Evolutionary conservation across 2,797 vertebrate species (phyloP).

Genomic region (Podarcis lilfordi): DNA sequence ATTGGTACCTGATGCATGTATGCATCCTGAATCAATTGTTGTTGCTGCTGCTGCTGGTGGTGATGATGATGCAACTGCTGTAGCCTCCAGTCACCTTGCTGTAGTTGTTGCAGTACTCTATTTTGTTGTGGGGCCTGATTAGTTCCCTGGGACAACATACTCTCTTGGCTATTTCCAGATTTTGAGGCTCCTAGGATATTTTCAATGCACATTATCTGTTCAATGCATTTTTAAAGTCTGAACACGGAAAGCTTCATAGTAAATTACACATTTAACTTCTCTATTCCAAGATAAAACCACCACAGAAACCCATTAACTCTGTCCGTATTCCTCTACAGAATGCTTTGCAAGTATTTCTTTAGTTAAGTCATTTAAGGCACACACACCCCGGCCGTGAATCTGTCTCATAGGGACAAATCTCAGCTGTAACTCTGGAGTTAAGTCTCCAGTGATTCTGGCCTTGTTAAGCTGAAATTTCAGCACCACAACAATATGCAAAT

Average conservation of each 20-base stretch:
- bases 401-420: not conserved
- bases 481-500: not conserved
- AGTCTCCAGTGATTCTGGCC: not conserved
- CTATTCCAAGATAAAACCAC: not conserved
- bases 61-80: constrained; percentile 82
- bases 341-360: rapidly evolving
- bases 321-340: rapidly evolving
- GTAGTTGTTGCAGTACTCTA: constrained; percentile 93
- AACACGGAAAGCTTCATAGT: not conserved
- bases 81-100: constrained; percentile 92
- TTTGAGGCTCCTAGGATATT: constrained; percentile 63
- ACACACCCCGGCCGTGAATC: rapidly evolving
- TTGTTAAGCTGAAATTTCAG: not conserved
- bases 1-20: constrained; percentile 85
- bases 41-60: constrained; percentile 77
- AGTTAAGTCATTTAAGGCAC: rapidly evolving
- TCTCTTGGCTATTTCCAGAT: constrained; percentile 73
- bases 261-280: not conserved
- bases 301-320: not conserved
- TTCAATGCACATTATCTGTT: constrained; percentile 12
- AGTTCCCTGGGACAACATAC: constrained; percentile 73
- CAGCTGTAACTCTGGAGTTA: not conserved
- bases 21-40: constrained; percentile 74
- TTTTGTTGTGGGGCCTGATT: constrained; percentile 84
- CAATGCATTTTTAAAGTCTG: rapidly evolving